These are phyloP conservation scores for Cranoglanis bouderius DNA, from an alignment of 2,113 vertebrate species.

Conservation along the genomic window DNA sequence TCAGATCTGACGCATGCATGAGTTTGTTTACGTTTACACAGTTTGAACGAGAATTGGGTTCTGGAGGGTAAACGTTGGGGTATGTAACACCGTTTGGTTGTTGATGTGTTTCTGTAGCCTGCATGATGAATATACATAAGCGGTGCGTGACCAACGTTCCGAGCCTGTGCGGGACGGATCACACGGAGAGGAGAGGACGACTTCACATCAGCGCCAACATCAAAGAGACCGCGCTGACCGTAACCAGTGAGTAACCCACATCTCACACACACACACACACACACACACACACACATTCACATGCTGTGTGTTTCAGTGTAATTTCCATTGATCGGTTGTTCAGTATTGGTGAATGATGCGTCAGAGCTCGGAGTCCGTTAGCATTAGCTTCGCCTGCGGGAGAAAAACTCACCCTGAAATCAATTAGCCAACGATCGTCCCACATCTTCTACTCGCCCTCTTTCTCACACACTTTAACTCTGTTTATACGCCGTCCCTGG, in stretches of 20 bases:
- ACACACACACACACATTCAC: slow-evolving; percentile 1
- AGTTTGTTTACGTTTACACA: background rate
- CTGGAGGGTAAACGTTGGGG: too few species aligned
- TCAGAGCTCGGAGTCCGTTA: background rate
- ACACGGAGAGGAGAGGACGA: slow-evolving; percentile 92
- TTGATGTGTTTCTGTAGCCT: slow-evolving; percentile 73
- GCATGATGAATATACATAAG: slow-evolving; percentile 99
- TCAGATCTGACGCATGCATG: too few species aligned
- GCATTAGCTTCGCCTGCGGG: background rate
- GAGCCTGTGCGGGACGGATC: slow-evolving; percentile 95
- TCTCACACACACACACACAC: slow-evolving; percentile 17
- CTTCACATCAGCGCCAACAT: slow-evolving; percentile 89
- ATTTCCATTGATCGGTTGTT: background rate
- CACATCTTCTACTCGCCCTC: slow-evolving; percentile 55
- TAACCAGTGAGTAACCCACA: slow-evolving; percentile 79
- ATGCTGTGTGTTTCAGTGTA: background rate
- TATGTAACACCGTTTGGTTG: background rate
- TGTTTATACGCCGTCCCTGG: background rate
- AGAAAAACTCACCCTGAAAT: slow-evolving; percentile 72
- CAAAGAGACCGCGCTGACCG: slow-evolving; percentile 77
- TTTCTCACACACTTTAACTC: background rate
- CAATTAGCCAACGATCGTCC: slow-evolving; percentile 74
- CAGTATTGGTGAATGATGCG: background rate
- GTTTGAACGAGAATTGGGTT: background rate
- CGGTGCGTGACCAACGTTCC: slow-evolving; percentile 95